A percentile compares a stretch with the other conserved stretches of the same genome.
Conservation (phyloP, 2,888 invertebrate genomes). For the Gari tellinella region DNA sequence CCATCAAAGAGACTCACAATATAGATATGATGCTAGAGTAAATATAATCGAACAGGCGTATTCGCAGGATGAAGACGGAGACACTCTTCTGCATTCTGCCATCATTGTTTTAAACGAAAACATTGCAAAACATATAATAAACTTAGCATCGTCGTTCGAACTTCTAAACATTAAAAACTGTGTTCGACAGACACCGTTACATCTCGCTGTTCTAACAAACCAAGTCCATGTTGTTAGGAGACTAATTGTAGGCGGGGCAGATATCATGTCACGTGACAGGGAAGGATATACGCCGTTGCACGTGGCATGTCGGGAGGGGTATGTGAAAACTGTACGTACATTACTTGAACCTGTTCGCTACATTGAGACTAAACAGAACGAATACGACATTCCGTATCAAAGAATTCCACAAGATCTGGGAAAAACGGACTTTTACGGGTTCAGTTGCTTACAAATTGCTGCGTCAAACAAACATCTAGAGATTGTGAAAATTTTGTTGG, state of each 20-base stretch:
- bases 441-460: slow-evolving; percentile 41
- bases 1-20: too few relatives aligned
- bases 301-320: slow-evolving; percentile 37
- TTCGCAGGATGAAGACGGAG: slow-evolving; percentile 37
- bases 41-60: too few relatives aligned
- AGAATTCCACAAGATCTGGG: slow-evolving; percentile 43
- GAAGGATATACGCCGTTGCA: slow-evolving; percentile 52
- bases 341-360: slow-evolving; percentile 37
- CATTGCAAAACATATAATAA: slow-evolving; percentile 12
- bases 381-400: too few relatives aligned
- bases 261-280: slow-evolving; percentile 37
- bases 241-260: too few relatives aligned
- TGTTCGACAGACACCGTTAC: slow-evolving; percentile 39
- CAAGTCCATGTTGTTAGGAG: slow-evolving; percentile 19
- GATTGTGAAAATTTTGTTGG: slow-evolving; percentile 32
- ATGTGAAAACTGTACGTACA: slow-evolving; percentile 8
- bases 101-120: slow-evolving; percentile 14
- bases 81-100: slow-evolving; percentile 21
- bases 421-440: slow-evolving; percentile 38
- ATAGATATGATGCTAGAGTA: too few relatives aligned
- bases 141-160: background rate
- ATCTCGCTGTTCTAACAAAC: slow-evolving; percentile 40
- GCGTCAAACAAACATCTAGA: slow-evolving; percentile 23
- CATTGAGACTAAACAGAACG: slow-evolving; percentile 36
- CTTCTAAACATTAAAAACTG: slow-evolving; percentile 29